These are phyloP conservation scores for Anser cygnoides DNA, from an alignment of 2,113 vertebrate genomes.

Conservation along the genomic window DNA sequence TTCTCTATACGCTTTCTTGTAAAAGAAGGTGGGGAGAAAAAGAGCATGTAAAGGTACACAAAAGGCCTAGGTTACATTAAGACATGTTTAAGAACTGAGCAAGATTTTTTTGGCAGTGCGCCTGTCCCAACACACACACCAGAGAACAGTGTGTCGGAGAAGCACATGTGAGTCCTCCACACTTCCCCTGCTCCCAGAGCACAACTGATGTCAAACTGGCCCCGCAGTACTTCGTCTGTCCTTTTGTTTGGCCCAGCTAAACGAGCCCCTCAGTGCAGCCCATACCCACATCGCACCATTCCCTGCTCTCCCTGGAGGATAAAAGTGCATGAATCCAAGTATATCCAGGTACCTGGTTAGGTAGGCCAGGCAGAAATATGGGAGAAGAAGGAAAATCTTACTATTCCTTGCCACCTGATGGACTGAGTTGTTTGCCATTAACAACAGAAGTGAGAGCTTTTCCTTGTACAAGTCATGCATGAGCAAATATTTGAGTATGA, in stretches of 20 bases:
- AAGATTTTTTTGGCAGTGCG: not conserved
- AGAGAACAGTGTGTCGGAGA: too few species aligned
- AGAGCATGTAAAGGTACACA: too few species aligned
- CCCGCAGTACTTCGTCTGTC: not conserved
- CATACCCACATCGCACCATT: rapidly evolving
- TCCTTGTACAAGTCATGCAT: too few species aligned
- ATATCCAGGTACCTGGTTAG: not conserved
- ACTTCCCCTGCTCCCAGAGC: not conserved
- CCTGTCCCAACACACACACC: not conserved
- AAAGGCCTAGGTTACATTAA: not conserved
- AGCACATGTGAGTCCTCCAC: not conserved
- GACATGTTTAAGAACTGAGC: not conserved
- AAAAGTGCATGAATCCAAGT: rapidly evolving
- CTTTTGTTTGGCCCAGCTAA: not conserved
- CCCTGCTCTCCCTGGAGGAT: rapidly evolving
- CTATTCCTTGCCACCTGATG: rapidly evolving
- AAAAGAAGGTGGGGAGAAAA: not conserved
- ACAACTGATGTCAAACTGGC: not conserved
- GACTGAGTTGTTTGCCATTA: not conserved
- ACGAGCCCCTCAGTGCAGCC: rapidly evolving
- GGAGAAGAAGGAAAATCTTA: not conserved
- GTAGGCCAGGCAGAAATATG: not conserved
- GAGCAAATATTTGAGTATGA: not conserved
- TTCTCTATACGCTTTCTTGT: not conserved
- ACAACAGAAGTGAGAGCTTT: not conserved